Percentiles rank a stretch among this genome's conserved stretches.
These are phyloP conservation scores for Megalops atlanticus DNA, from an alignment of 2,113 vertebrate species.

Conservation along the genomic window DNA sequence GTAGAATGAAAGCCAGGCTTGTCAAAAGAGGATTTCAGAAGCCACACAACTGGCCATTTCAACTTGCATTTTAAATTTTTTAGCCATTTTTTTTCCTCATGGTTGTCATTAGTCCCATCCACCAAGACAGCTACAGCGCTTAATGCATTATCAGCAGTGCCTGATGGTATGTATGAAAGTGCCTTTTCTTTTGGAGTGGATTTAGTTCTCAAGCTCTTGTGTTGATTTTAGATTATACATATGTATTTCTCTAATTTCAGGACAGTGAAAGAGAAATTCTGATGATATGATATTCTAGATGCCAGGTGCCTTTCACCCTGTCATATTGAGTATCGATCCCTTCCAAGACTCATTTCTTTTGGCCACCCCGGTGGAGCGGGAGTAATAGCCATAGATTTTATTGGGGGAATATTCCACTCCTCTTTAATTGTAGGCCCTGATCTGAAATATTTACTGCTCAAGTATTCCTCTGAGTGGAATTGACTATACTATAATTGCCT, in stretches of 20 bases:
- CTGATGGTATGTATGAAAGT: no score
- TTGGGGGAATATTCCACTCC: conserved; percentile 38
- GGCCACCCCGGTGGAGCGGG: neutral
- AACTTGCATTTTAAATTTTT: no score
- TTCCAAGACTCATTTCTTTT: neutral
- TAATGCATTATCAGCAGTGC: no score
- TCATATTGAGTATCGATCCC: conserved; percentile 25
- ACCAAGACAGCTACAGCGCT: no score
- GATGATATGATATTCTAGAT: conserved; percentile 6
- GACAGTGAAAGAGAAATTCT: neutral
- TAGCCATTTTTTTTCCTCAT: no score
- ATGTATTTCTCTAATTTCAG: neutral
- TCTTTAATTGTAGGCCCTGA: conserved; percentile 74
- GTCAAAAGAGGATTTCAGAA: no score
- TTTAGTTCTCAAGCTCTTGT: neutral
- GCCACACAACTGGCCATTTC: no score
- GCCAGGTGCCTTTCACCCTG: conserved; percentile 4
- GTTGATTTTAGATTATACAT: neutral
- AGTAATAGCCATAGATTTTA: conserved; percentile 29
- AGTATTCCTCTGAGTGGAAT: conserved; percentile 83
- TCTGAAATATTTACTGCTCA: conserved; percentile 85
- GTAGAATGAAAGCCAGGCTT: no score
- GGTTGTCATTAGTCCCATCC: no score
- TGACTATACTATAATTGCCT: conserved; percentile 85
- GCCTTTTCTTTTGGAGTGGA: neutral